Base-by-base conservation (phyloP, 2,113 vertebrate genomes). In the Hemibates koningsi region DNA sequence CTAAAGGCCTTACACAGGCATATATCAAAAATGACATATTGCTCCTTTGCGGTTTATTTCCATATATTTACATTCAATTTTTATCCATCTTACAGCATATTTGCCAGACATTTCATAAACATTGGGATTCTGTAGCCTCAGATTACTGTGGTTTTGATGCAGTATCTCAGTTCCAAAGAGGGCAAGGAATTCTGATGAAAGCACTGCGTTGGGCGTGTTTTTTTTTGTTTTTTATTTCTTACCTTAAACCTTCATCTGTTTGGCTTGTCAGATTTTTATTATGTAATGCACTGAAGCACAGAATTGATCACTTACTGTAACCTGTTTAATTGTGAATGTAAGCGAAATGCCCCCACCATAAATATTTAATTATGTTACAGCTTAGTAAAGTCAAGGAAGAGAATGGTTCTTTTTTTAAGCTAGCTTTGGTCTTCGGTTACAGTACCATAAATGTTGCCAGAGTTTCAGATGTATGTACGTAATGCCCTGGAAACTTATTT, bases 31-130 rank as follows among this genome's bases (percentile, higher is more conserved):
- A 90, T 88, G 81, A 88, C 66, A 87, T 41, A 80, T 80, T 88
- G 86, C 80, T 86, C 81, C 84, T 86, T 83, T 19, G 66, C 63
- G 86, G 78, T 81, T 80, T 79, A 84, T 90, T 93, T 92, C 68
- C 90, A 92, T 94, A 88, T 87, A 89, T 92, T 91, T 88, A 71
- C 82, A 85, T 89, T 54, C 19, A 57, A 19, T 86, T 87, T 89
- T 45, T 53, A 80, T 86, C 81, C 57, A 88, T 85, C 80, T 89
- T 36, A 73, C 4, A 6, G 11, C 73, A 76, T 87, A 82, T 92
- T 78, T 90, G 86, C n/a, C 63, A 86, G 61, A 59, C 83, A 78
- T 90, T 90, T 76, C 41, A 81, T 13, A 66, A 43, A 81, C 29
- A 89, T 53, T 63, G 38, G n/a, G 32, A 71, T n/a, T 84, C 78